Evolutionary conservation across 2,113 vertebrate species (phyloP).

Genomic region (Sclerurus mexicanus): DNA sequence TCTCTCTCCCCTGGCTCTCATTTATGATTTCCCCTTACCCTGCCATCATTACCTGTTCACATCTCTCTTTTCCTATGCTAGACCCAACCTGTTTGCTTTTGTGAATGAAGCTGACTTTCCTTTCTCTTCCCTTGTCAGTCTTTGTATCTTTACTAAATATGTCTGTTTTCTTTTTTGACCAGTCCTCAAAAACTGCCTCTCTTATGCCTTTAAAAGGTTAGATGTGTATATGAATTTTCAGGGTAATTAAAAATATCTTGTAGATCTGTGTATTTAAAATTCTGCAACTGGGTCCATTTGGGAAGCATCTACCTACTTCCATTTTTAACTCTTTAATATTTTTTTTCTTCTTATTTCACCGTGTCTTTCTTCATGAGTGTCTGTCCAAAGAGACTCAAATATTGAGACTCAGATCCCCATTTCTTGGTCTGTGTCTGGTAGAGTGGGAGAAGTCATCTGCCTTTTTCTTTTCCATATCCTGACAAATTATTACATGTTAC

Average conservation of each 20-base stretch:
- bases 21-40: not conserved
- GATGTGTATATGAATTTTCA: not conserved
- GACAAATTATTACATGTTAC: not conserved
- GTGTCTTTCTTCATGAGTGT: not conserved
- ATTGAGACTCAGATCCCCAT: not conserved
- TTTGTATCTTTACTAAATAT: not conserved
- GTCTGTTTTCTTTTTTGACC: not conserved
- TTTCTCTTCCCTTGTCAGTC: not conserved
- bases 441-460: not conserved
- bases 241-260: not conserved
- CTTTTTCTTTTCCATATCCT: not conserved
- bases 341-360: not conserved
- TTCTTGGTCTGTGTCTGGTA: not conserved
- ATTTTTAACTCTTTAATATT: not conserved
- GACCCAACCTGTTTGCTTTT: not conserved
- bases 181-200: not conserved
- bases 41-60: not conserved
- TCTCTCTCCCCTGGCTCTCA: not conserved
- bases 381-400: not conserved
- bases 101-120: not conserved
- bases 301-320: not conserved
- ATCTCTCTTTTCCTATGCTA: not conserved
- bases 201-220: not conserved
- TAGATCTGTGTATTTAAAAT: not conserved
- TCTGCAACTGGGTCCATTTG: not conserved